Evolutionary conservation across 2,113 vertebrate genomes (phyloP).

Genomic region (Paradoxurus hermaphroditus): DNA sequence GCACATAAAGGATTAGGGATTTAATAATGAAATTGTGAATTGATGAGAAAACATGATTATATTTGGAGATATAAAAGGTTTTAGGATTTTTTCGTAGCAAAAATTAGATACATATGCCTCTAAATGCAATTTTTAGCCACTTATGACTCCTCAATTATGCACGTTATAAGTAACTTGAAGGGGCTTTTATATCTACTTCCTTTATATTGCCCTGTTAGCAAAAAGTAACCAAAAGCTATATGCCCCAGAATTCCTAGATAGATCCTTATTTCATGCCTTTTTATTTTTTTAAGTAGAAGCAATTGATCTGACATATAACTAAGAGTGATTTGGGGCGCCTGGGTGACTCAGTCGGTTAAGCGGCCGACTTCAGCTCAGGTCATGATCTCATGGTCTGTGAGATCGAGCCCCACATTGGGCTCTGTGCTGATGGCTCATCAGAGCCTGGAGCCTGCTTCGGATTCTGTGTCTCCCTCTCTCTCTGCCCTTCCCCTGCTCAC

Average conservation of each 20-base stretch:
- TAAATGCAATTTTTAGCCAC: background rate
- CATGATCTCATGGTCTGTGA: too few relatives aligned
- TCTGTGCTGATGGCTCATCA: too few relatives aligned
- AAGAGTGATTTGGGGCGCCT: too few relatives aligned
- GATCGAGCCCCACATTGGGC: too few relatives aligned
- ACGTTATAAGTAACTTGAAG: background rate
- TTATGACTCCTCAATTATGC: background rate
- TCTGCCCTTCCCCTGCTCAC: too few relatives aligned
- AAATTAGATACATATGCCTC: background rate
- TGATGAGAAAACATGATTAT: background rate
- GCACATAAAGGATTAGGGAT: background rate
- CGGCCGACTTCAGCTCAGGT: too few relatives aligned
- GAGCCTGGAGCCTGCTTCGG: too few relatives aligned
- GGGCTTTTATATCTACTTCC: background rate
- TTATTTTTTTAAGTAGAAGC: constrained; percentile 12
- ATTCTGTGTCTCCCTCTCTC: too few relatives aligned
- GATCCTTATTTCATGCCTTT: background rate
- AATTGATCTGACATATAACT: constrained; percentile 40
- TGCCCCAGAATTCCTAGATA: background rate
- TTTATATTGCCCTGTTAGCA: background rate
- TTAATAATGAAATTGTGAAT: background rate
- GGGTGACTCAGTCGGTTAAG: too few relatives aligned
- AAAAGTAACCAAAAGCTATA: background rate
- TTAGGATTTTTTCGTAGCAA: background rate
- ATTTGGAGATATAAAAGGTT: background rate